These are phyloP conservation scores for Leptinotarsa defecta DNA, from an alignment of 1,140 invertebrate genomes.

Conservation along the genomic window DNA sequence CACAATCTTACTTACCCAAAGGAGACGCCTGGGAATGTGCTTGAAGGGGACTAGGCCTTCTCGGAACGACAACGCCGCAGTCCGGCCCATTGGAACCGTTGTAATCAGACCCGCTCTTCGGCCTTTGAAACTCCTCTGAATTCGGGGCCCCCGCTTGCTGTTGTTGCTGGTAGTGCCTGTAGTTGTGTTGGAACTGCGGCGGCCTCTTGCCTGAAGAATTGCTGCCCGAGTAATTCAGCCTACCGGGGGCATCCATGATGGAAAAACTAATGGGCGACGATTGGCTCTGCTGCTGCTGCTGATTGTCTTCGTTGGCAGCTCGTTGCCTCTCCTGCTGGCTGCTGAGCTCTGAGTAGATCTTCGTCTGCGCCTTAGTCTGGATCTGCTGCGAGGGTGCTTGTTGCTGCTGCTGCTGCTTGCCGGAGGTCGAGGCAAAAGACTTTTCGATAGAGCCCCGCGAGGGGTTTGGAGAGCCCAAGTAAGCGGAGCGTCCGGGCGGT, in stretches of 20 bases:
- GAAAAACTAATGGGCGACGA: constrained; percentile 77
- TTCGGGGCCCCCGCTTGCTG: constrained; percentile 63
- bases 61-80: constrained; percentile 66
- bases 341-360: constrained; percentile 68
- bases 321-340: constrained; percentile 48
- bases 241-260: constrained; percentile 69
- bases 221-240: constrained; percentile 64
- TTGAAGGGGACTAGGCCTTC: constrained; percentile 71
- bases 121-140: constrained; percentile 69
- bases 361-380: constrained; percentile 71
- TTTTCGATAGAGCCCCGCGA: constrained; percentile 44
- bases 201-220: constrained; percentile 55
- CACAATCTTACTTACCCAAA: constrained; percentile 55
- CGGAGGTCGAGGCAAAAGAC: constrained; percentile 58
- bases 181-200: constrained; percentile 49
- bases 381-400: constrained; percentile 61
- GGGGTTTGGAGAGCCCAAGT: constrained; percentile 50
- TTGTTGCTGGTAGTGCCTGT: constrained; percentile 54
- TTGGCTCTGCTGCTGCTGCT: constrained; percentile 61
- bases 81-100: constrained; percentile 59
- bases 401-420: constrained; percentile 57
- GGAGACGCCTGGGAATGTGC: constrained; percentile 56
- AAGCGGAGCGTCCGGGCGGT: constrained; percentile 47
- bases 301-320: constrained; percentile 39
- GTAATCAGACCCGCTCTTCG: constrained; percentile 63